Evolutionary conservation across 2,113 vertebrate genomes (phyloP).

Genomic region (Pagrus major): DNA sequence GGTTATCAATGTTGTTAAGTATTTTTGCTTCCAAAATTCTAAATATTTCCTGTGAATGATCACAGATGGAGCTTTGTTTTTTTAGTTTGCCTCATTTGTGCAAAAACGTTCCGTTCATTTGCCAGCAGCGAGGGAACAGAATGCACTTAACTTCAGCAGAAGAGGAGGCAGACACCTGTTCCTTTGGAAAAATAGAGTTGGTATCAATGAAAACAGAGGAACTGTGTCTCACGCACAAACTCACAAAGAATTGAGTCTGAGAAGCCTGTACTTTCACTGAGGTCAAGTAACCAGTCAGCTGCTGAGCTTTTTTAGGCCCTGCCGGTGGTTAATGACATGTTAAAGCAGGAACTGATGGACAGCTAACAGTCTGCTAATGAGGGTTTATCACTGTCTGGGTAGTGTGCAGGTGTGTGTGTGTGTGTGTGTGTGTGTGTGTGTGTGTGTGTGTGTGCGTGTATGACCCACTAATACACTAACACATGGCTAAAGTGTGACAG

Average conservation of each 20-base stretch:
- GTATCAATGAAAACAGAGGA: conserved; percentile 7
- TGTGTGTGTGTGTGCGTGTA: not conserved
- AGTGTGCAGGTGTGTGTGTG: not conserved
- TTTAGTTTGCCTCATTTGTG: not conserved
- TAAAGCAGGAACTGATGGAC: not conserved
- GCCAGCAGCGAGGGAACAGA: not conserved
- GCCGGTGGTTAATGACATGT: conserved; percentile 9
- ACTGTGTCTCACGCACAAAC: too few relatives aligned
- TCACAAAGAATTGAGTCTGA: not conserved
- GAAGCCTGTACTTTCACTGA: not conserved
- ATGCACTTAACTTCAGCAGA: not conserved
- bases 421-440: too few relatives aligned
- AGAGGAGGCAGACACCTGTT: not conserved
- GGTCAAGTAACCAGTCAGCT: not conserved
- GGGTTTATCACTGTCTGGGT: conserved; percentile 1
- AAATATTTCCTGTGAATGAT: not conserved
- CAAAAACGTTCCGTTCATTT: not conserved
- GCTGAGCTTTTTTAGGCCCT: not conserved
- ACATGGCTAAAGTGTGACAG: not conserved
- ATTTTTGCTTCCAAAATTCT: not conserved
- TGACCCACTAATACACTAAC: too few relatives aligned
- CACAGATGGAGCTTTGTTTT: not conserved
- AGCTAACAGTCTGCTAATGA: conserved; percentile 28
- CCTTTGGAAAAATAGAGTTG: not conserved
- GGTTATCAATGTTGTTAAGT: too few relatives aligned